Evolutionary conservation across 2,113 vertebrate species (phyloP).

Genomic region (Jacana jacana): DNA sequence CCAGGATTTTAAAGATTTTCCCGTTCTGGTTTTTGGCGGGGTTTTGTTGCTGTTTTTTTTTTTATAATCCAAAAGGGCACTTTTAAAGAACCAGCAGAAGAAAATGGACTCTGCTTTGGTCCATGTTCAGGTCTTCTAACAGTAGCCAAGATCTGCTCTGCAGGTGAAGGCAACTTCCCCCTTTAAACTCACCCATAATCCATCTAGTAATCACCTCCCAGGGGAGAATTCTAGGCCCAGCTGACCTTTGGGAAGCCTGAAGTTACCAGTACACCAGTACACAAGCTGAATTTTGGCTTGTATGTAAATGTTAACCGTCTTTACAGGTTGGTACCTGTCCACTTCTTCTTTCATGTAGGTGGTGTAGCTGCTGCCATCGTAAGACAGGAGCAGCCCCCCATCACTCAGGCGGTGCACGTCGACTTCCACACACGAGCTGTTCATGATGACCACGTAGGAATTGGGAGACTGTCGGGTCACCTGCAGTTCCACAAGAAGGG

Average conservation of each 20-base stretch:
- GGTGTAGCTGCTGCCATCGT: slow-evolving; percentile 98
- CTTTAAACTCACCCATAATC: neutral
- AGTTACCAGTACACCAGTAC: neutral
- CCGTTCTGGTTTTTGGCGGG: neutral
- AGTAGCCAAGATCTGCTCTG: neutral
- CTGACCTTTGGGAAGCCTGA: neutral
- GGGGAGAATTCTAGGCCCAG: neutral
- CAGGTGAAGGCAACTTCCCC: neutral
- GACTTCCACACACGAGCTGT: slow-evolving; percentile 87
- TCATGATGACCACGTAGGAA: slow-evolving; percentile 98
- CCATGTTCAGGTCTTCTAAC: neutral
- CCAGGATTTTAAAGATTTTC: neutral
- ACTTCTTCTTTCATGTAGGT: slow-evolving; percentile 99
- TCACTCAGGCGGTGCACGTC: slow-evolving; percentile 96
- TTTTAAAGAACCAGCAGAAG: neutral
- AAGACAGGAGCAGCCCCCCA: slow-evolving; percentile 92
- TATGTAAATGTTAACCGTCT: neutral
- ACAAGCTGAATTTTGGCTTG: neutral
- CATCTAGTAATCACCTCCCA: neutral
- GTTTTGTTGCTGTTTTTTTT: neutral
- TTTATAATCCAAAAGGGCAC: neutral
- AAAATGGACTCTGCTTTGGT: fast-evolving
- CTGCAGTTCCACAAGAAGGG: slow-evolving; percentile 26
- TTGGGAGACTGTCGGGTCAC: slow-evolving; percentile 97
- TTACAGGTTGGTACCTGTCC: slow-evolving; percentile 80